Base-by-base conservation (phyloP, 2,797 vertebrate species). In the Coreius guichenoti region DNA sequence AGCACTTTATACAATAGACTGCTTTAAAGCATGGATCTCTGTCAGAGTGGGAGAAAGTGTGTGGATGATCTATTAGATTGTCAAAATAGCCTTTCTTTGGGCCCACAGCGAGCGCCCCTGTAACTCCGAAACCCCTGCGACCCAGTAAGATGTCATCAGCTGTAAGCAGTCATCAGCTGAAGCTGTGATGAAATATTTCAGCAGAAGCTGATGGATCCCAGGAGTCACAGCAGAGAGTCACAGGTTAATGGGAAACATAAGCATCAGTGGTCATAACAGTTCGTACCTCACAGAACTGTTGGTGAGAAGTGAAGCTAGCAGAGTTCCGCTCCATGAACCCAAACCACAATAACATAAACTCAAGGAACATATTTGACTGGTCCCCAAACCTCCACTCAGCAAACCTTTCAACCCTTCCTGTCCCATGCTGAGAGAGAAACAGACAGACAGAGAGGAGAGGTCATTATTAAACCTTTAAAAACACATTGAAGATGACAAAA, bases 301-400 rank as follows among this genome's bases (percentile, higher is more conserved):
- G 81, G 83, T 54, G 68, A 92, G 4, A 23, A 92, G 17, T 0
- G 79, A 72, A 33, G 90, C 92, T 82, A 95, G 84, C 33, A 68
- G 13, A 0, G 12, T 47, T 26, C 93, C 89, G 0, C 90, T 92
- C 29, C n/a, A n/a, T 1, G 92, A 90, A 33, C 90, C 90, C 67
- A 94, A 92, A 36, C 90, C 89, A 85, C 94, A 93, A 86, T 90
- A 93, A 58, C 90, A 90, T 63, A 94, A 88, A 72, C 93, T 93
- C n/a, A 94, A 90, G 39, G 73, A 87, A 19, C 88, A 81, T 21
- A 94, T 85, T 33, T 89, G 92, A 54, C 47, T 88, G 79, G 88
- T 90, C 45, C 78, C 90, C 61, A 92, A 87, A 84, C 94, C 87
- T 19, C 91, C 90, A 43, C 76, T 87, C 72, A 92, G 84, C 58